Percentiles rank a stretch among this genome's conserved stretches.
These are phyloP conservation scores for Drosophila cognata DNA, from an alignment of 2,888 invertebrate species.

Conservation along the genomic window DNA sequence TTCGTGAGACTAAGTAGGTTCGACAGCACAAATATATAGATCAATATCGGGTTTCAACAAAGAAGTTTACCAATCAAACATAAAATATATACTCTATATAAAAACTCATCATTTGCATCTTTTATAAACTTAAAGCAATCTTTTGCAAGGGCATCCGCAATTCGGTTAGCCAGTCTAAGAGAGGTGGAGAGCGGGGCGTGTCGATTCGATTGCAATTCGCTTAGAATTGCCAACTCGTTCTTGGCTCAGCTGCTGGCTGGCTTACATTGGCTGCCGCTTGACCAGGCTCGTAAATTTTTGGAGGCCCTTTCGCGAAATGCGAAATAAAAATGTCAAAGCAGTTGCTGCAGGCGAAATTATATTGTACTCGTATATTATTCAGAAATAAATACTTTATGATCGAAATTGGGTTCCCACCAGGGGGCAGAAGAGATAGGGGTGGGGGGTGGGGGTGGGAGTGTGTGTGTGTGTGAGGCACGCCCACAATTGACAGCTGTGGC, in stretches of 20 bases:
- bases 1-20: accelerated
- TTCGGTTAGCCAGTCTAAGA: not conserved
- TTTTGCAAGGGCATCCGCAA: not conserved
- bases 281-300: conserved; percentile 67
- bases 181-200: not conserved
- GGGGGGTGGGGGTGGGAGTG: accelerated
- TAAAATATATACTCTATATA: no score
- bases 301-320: conserved; percentile 43
- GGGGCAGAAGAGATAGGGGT: not conserved
- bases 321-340: conserved; percentile 70
- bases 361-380: conserved; percentile 45
- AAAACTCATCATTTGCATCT: not conserved
- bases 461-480: not conserved
- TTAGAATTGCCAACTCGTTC: conserved; percentile 12
- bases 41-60: not conserved
- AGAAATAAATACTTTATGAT: conserved; percentile 40
- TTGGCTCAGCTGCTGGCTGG: conserved; percentile 5
- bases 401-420: conserved; percentile 59
- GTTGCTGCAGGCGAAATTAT: conserved; percentile 60
- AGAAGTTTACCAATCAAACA: not conserved
- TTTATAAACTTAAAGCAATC: not conserved
- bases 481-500: conserved; percentile 5
- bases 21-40: no score
- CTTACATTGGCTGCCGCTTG: not conserved
- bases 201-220: conserved; percentile 8